Conservation (phyloP, 2,113 vertebrate genomes). For the Gymnogyps californianus region DNA sequence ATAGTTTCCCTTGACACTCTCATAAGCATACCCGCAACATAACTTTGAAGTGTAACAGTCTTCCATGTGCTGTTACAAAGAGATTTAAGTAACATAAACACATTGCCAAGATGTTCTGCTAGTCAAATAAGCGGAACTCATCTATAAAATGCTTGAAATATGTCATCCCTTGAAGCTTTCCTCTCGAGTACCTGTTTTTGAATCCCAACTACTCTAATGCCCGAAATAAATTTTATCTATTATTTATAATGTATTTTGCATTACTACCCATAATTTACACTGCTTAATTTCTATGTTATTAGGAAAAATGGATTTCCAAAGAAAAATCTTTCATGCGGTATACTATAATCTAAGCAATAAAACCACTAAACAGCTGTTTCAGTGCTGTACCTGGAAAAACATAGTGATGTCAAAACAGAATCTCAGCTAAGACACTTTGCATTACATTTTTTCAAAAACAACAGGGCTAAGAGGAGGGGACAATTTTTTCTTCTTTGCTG, state of each 20-base stretch:
- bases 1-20: not conserved
- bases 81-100: not conserved
- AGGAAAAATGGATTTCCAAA: not conserved
- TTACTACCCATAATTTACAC: not conserved
- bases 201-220: not conserved
- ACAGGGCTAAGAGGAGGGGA: rapidly evolving
- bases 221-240: not conserved
- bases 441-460: not conserved
- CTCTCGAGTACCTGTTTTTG: not conserved
- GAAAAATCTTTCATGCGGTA: not conserved
- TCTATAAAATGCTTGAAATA: not conserved
- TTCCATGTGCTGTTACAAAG: not conserved
- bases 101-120: not conserved
- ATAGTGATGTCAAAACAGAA: not conserved
- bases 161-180: not conserved
- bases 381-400: not conserved
- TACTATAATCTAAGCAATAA: not conserved
- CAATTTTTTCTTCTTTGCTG: not conserved
- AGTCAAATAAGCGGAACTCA: not conserved
- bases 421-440: not conserved
- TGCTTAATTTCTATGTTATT: not conserved
- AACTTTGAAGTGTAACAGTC: not conserved
- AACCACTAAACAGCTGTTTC: not conserved
- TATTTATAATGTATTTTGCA: not conserved
- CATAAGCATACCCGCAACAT: rapidly evolving